Base-by-base conservation (phyloP, 2,113 vertebrate genomes). In the Corydoras sp. region DNA sequence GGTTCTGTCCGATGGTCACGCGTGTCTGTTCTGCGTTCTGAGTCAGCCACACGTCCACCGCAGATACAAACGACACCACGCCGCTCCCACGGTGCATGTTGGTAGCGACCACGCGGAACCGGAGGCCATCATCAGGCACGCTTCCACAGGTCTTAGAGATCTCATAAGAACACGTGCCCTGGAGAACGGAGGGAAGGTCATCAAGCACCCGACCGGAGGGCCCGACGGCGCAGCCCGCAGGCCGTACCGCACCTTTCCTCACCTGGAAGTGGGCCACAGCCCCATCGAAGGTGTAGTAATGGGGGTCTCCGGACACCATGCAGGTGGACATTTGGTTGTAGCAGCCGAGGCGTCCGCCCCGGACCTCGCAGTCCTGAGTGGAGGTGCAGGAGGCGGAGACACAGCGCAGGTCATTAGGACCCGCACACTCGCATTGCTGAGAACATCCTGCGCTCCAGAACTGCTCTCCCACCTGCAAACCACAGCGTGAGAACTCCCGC, bases 211-310 rank as follows among this genome's bases (percentile, higher is more conserved):
- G n/a, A n/a, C n/a, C n/a, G n/a, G n/a, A n/a, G n/a, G n/a, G n/a
- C n/a, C n/a, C n/a, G n/a, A n/a, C n/a, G n/a, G n/a, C n/a, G n/a
- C n/a, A n/a, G n/a, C n/a, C n/a, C n/a, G n/a, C n/a, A n/a, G n/a
- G n/a, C n/a, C n/a, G n/a, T n/a, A n/a, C n/a, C n/a, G n/a, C n/a
- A 10, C 0, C 3, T 12, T 0, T 55, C 66, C 5, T 62, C 6
- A 68, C 77, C 73, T 78, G 77, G 56, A 75, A 75, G 64, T 90
- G 85, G 15, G 82, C 78, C 50, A 91, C 8, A 0, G 86, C 85
- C 5, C 90, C 89, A 10, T 92, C 91, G 2, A 89, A 93, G 0
- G 87, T 89, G 79, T 83, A 50, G 82, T 91, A 91, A 67, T 92
- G 90, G 0, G 90, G 88, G 63, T 91, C 89, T 0, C 91, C 90